Conservation (phyloP, 2,113 vertebrate genomes). For the Trematomus loennbergii region DNA sequence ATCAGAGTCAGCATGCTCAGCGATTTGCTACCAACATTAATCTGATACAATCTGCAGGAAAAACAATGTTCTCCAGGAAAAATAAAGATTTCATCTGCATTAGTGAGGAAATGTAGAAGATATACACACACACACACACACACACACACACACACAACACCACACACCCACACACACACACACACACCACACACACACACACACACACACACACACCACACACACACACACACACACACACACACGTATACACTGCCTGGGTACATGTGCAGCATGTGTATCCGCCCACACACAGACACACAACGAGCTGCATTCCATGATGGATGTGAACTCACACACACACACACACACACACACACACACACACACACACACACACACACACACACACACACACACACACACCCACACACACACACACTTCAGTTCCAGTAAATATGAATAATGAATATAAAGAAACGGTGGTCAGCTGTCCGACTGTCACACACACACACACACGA, state of each 20-base stretch:
- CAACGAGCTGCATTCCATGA: background rate
- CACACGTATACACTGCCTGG: background rate
- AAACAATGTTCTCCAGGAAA: background rate
- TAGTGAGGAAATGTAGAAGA: background rate
- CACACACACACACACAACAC: background rate
- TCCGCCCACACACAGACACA: slow-evolving; percentile 18
- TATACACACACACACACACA: background rate
- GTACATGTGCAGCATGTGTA: background rate
- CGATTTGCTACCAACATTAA: too few species aligned
- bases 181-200: background rate
- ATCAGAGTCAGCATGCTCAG: too few species aligned
- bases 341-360: slow-evolving; percentile 6
- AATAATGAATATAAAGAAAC: slow-evolving; percentile 42
- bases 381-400: slow-evolving; percentile 2
- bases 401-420: background rate
- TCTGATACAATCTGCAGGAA: too few species aligned
- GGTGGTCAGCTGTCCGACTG: slow-evolving; percentile 10
- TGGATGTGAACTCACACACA: background rate
- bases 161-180: slow-evolving; percentile 17
- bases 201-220: background rate
- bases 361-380: slow-evolving; percentile 17
- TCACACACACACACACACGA: background rate
- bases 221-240: slow-evolving; percentile 12
- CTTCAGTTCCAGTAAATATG: slow-evolving; percentile 22
- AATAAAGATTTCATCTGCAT: background rate